Conservation (phyloP, 2,797 vertebrate genomes). For the Morelia viridis region DNA sequence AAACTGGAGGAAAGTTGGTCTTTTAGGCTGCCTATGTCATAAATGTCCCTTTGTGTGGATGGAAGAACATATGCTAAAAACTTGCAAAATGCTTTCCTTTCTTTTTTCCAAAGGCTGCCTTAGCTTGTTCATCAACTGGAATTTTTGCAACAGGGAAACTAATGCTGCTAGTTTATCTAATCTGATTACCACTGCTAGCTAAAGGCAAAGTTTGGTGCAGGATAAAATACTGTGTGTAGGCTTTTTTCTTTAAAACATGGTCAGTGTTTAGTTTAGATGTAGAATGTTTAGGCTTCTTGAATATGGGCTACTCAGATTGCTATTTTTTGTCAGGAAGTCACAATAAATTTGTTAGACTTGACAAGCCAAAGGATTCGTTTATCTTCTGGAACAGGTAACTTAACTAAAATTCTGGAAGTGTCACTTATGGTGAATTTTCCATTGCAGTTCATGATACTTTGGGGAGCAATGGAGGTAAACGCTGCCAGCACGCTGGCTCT, state of each 20-base stretch:
- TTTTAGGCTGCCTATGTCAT: neutral
- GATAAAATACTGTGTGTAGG: neutral
- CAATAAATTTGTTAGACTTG: neutral
- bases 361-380: neutral
- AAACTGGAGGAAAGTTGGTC: neutral
- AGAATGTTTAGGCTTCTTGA: neutral
- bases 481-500: neutral
- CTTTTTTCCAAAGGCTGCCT: neutral
- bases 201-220: neutral
- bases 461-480: neutral
- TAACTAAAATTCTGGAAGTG: neutral
- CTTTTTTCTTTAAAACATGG: neutral
- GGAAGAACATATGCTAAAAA: neutral
- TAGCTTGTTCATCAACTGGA: neutral
- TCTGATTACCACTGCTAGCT: neutral
- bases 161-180: neutral
- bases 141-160: neutral
- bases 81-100: neutral
- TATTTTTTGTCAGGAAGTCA: neutral
- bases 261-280: neutral
- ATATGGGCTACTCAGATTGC: neutral
- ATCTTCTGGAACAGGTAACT: neutral
- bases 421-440: neutral
- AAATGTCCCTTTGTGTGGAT: neutral
- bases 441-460: neutral